Base-by-base conservation (phyloP, 2,113 vertebrate species). In the Sceloporus undulatus region DNA sequence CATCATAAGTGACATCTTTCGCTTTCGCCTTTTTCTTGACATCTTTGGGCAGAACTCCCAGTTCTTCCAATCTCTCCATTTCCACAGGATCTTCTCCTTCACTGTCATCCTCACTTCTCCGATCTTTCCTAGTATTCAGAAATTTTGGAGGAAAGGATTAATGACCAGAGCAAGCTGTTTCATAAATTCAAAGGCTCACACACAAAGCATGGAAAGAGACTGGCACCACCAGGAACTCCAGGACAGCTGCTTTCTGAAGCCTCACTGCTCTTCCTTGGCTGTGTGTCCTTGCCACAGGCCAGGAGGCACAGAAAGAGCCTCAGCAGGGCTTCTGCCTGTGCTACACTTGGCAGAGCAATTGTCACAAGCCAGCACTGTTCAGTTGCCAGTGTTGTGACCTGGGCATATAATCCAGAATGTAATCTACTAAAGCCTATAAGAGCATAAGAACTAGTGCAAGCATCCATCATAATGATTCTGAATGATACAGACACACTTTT, bases 61-160 rank as follows among this genome's bases (percentile, higher is more conserved):
- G 0, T 0, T 13, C 25, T 77, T 48, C 29, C 56, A 80, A 0
- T 34, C 0, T 13, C 0, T 34, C 59, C 0, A 0, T 0, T 38
- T 1, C 19, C 82, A 0, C 0, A 0, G 62, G 5, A 34, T 54
- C 84, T 0, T 0, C 5, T 8, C 27, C 54, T 27, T 87, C 74
- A 0, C 29, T 19, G 16, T 54, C 54, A 48, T 66, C 27, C 29
- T 10, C 77, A 13, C 1, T 5, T 34, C 78, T 18, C 68, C 0
- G 8, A 76, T 90, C 89, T 78, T 91, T 94, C 90, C 95, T 95
- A 78, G 42, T 0, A 10, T 25, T 90, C 56, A 65, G 25, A 87
- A 79, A 40, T 76, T 91, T 16, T 82, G 13, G n/a, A 38, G 27
- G 86, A 48, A 74, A 70, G 78, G 9, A 0, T 54, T 23, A n/a